A percentile compares a stretch with the other conserved stretches of the same genome.
Conservation (phyloP, 2,113 vertebrate genomes). For the Lontra canadensis region DNA sequence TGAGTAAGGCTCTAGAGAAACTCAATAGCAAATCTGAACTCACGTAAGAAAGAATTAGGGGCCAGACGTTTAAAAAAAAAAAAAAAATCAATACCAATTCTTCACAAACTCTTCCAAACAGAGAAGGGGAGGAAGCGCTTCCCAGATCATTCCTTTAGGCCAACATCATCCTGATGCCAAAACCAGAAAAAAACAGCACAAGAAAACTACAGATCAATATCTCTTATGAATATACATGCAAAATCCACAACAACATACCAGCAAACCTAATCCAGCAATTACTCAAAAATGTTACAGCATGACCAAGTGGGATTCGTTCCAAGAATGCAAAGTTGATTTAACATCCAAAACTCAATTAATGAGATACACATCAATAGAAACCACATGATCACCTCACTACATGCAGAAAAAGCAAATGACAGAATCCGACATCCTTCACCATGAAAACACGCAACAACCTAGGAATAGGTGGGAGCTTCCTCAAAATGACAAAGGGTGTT, state of each 20-base stretch:
- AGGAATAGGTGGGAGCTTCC: background rate
- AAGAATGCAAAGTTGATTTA: background rate
- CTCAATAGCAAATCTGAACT: background rate
- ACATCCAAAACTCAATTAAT: background rate
- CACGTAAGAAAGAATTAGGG: background rate
- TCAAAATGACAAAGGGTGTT: background rate
- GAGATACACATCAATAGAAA: background rate
- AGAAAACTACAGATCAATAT: background rate
- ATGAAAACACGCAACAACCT: background rate
- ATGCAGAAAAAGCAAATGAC: background rate
- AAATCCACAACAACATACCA: background rate
- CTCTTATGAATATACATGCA: background rate
- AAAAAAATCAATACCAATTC: background rate
- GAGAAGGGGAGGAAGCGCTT: background rate
- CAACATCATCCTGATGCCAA: background rate
- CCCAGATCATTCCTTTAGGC: background rate
- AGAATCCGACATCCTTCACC: background rate
- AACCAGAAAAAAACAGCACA: background rate
- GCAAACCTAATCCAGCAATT: background rate
- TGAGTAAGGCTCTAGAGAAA: background rate
- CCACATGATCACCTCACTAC: background rate
- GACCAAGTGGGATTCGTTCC: background rate
- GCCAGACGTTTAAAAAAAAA: background rate
- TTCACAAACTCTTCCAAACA: background rate
- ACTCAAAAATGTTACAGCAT: background rate